Percentiles rank a stretch among this genome's conserved stretches.
phyloP scores from a whole-genome alignment of 2,797 vertebrate genomes.

The Phataginus tetradactyla region DNA sequence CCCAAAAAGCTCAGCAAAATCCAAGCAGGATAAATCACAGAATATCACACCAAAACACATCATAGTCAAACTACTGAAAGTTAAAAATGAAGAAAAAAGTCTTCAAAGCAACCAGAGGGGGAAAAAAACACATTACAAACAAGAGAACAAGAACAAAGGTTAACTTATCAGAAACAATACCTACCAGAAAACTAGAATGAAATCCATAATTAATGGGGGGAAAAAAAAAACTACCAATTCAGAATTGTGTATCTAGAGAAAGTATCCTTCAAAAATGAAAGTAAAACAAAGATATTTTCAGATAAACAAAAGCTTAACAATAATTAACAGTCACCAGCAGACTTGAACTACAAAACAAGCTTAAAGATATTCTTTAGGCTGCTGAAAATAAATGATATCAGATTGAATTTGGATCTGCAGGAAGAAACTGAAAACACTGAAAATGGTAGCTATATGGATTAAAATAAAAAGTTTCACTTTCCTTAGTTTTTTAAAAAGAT shows the following conservation, averaged over 20 bases:
- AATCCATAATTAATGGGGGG: not conserved
- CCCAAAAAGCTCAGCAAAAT: constrained; percentile 7
- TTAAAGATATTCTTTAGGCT: not conserved
- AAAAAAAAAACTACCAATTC: not conserved
- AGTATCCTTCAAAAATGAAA: not conserved
- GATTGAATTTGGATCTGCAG: not conserved
- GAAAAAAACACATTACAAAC: not conserved
- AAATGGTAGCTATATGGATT: not conserved
- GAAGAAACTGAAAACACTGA: not conserved
- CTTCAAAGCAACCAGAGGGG: not conserved
- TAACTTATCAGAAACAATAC: not conserved
- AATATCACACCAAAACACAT: not conserved
- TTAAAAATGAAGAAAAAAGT: not conserved
- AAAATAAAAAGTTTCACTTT: not conserved
- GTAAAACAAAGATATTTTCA: not conserved
- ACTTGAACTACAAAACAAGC: not conserved
- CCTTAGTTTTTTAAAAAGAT: not conserved
- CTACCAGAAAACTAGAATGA: not conserved
- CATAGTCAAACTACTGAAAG: not conserved
- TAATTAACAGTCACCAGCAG: not conserved
- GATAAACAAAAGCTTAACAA: not conserved
- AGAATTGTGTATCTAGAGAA: not conserved
- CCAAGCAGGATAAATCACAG: not conserved
- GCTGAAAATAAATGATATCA: not conserved
- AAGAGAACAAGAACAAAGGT: not conserved